These are phyloP conservation scores for Ceratosolen fusciceps DNA, from an alignment of 1,140 invertebrate genomes.

Conservation along the genomic window DNA sequence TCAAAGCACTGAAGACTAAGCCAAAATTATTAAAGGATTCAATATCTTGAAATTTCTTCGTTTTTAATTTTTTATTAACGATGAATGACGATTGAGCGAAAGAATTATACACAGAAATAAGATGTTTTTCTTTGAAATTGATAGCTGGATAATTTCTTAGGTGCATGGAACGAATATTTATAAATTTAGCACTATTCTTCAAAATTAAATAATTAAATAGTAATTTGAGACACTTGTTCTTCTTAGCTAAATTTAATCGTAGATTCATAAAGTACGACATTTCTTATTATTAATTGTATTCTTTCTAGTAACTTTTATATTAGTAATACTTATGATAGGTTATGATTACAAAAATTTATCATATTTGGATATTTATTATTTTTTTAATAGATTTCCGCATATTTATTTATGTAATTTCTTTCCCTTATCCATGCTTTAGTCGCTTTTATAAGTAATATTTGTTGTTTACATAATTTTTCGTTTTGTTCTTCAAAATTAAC, in stretches of 20 bases:
- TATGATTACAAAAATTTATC: neutral
- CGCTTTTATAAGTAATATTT: neutral
- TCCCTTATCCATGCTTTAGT: neutral
- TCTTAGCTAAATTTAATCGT: conserved; percentile 40
- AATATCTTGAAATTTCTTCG: conserved; percentile 4
- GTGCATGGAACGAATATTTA: neutral
- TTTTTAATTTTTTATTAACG: neutral
- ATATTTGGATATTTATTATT: neutral
- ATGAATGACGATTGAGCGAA: conserved; percentile 15
- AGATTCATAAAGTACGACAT: conserved; percentile 56
- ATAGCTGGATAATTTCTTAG: conserved; percentile 53
- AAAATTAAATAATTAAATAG: conserved; percentile 30
- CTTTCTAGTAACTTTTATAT: conserved; percentile 7
- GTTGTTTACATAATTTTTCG: neutral
- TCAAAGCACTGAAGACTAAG: conserved; percentile 52
- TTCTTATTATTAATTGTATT: neutral
- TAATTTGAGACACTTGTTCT: conserved; percentile 6
- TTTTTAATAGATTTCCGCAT: neutral
- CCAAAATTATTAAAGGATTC: conserved; percentile 43
- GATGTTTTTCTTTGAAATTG: conserved; percentile 4
- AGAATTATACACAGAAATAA: conserved; percentile 42
- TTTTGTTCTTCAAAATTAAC: neutral
- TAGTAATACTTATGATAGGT: neutral
- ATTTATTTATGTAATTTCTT: neutral
- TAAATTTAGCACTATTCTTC: neutral